Evolutionary conservation across 2,797 vertebrate species (phyloP).

Genomic region (Arrhamphus sclerolepis): DNA sequence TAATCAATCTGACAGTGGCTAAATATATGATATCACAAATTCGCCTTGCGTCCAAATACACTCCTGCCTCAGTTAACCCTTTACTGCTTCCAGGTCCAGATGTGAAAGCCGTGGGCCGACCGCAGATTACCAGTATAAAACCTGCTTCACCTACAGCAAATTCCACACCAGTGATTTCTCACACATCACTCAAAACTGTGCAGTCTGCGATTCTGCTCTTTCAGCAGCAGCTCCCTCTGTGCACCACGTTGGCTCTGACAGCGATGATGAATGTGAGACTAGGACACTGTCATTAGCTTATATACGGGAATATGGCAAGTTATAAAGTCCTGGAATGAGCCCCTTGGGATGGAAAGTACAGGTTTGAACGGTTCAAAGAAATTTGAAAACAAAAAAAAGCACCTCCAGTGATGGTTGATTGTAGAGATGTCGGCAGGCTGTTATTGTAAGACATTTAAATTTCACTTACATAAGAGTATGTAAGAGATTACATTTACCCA

Average conservation of each 20-base stretch:
- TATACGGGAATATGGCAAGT: conserved; percentile 41
- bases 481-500: not conserved
- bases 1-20: conserved; percentile 12
- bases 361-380: conserved; percentile 20
- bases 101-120: conserved; percentile 52
- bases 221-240: conserved; percentile 47
- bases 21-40: conserved; percentile 1
- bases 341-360: conserved; percentile 38
- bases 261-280: conserved; percentile 65
- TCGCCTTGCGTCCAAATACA: conserved; percentile 7
- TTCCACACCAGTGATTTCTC: conserved; percentile 51
- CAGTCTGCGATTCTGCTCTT: conserved; percentile 51
- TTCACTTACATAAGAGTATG: not conserved
- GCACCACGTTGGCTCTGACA: conserved; percentile 62
- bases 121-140: conserved; percentile 51
- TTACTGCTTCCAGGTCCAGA: conserved; percentile 42
- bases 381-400: conserved; percentile 17
- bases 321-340: conserved; percentile 41
- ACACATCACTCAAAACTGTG: conserved; percentile 33
- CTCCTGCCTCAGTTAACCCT: conserved; percentile 41
- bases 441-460: conserved; percentile 24
- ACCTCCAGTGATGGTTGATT: not conserved
- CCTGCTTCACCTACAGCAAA: conserved; percentile 49
- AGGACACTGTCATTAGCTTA: conserved; percentile 36
- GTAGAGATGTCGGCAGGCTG: conserved; percentile 4